A percentile compares a stretch with the other conserved stretches of the same genome.
Evolutionary conservation across 2,113 vertebrate species (phyloP).

Genomic region (Paedocypris sp.): DNA sequence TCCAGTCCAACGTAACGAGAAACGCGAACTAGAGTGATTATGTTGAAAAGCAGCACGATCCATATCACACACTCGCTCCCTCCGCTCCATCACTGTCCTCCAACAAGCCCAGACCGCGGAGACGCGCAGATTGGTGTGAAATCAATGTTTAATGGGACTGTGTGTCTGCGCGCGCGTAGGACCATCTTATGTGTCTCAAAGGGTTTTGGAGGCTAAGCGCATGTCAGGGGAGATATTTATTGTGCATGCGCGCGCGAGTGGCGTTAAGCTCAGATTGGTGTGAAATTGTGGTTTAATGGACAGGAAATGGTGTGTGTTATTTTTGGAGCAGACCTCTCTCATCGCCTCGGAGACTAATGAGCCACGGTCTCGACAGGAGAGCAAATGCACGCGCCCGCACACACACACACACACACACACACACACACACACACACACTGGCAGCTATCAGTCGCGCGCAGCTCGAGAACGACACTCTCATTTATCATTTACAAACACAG

Average conservation of each 20-base stretch:
- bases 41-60: not conserved
- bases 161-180: slow-evolving; percentile 21
- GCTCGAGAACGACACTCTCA: slow-evolving; percentile 10
- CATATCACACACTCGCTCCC: not conserved
- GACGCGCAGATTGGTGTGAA: slow-evolving; percentile 39
- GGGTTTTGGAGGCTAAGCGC: slow-evolving; percentile 29
- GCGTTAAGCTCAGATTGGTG: slow-evolving; percentile 59
- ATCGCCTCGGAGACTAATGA: slow-evolving; percentile 55
- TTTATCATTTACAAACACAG: slow-evolving; percentile 23
- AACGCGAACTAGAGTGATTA: not conserved
- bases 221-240: slow-evolving; percentile 31
- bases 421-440: too few species aligned
- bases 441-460: not conserved
- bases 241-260: slow-evolving; percentile 21
- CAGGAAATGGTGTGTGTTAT: slow-evolving; percentile 67
- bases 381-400: too few species aligned
- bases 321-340: slow-evolving; percentile 61
- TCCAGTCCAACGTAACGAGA: not conserved
- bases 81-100: not conserved
- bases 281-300: slow-evolving; percentile 64
- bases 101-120: slow-evolving; percentile 26
- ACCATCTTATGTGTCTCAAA: slow-evolving; percentile 24
- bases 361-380: slow-evolving; percentile 20
- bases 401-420: too few species aligned
- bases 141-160: slow-evolving; percentile 36